Evolutionary conservation across 2,888 invertebrate genomes (phyloP).

Genomic region (Athripsodes cinereus): DNA sequence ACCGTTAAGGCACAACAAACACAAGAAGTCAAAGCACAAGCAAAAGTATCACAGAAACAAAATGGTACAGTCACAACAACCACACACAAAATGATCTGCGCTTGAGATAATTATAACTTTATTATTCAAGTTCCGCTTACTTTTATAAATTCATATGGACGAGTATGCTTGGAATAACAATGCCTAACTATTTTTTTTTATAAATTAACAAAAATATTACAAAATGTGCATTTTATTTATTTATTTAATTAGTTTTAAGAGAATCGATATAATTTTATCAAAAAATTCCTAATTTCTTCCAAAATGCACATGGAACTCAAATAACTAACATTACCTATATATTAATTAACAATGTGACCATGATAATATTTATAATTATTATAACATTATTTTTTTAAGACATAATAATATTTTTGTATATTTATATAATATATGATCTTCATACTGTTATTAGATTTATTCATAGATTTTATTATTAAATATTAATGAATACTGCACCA

Average conservation of each 20-base stretch:
- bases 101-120: slow-evolving; percentile 1
- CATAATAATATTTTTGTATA: background rate
- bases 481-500: background rate
- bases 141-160: no score
- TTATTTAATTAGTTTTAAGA: background rate
- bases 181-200: background rate
- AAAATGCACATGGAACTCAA: background rate
- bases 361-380: background rate
- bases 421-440: no score
- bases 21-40: slow-evolving; percentile 12
- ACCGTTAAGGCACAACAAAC: slow-evolving; percentile 10
- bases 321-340: no score
- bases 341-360: no score
- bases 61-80: slow-evolving; percentile 6
- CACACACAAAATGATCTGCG: slow-evolving; percentile 9
- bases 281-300: background rate
- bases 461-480: background rate
- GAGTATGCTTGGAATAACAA: background rate
- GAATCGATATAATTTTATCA: background rate
- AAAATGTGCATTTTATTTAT: no score
- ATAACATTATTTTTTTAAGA: background rate
- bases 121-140: no score
- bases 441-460: background rate
- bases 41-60: slow-evolving; percentile 8
- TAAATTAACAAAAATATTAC: background rate